Conservation (phyloP, 2,113 vertebrate genomes). For the Sinocyclocheilus rhinocerous region DNA sequence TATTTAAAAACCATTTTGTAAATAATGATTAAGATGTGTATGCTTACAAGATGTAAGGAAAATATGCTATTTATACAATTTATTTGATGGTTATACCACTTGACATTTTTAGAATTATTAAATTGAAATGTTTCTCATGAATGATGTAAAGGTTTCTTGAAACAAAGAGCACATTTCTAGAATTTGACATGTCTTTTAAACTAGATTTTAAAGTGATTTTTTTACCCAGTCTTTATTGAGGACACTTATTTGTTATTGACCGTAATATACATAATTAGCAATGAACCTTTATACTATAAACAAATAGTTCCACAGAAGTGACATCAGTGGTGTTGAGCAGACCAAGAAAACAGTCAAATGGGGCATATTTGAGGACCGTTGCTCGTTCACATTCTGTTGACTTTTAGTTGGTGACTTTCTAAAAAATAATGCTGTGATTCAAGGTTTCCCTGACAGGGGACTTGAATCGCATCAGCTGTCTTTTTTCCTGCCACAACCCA, state of each 20-base stretch:
- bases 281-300: background rate
- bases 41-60: too few relatives aligned
- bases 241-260: background rate
- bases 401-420: background rate
- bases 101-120: background rate
- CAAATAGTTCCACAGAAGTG: background rate
- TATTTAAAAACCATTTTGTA: background rate
- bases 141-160: background rate
- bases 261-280: background rate
- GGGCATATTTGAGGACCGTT: background rate
- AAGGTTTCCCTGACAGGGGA: conserved; percentile 25
- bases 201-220: background rate
- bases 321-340: background rate
- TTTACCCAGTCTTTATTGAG: background rate
- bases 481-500: conserved; percentile 22
- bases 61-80: too few relatives aligned
- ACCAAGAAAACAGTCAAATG: background rate
- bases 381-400: background rate
- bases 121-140: background rate
- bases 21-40: too few relatives aligned
- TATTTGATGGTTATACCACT: background rate
- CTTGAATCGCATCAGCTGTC: conserved; percentile 4
- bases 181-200: background rate
- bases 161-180: background rate
- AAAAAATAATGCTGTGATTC: conserved; percentile 17